A percentile compares a stretch with the other conserved stretches of the same genome.
These are phyloP conservation scores for Heliconius eleuchia DNA, from an alignment of 1,140 invertebrate genomes.

Conservation along the genomic window DNA sequence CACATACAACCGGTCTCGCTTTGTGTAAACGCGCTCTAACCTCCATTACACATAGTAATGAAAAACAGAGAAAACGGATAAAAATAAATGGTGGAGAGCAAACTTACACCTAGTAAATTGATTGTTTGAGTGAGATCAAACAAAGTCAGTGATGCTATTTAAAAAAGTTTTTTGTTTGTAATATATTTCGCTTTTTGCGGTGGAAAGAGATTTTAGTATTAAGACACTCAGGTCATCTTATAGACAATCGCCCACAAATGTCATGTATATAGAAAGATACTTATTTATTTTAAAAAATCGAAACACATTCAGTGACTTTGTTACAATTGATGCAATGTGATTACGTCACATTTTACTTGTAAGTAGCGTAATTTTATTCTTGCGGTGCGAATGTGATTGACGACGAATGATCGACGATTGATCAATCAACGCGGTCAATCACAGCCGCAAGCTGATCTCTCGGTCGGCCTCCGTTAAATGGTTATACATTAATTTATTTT, in stretches of 20 bases:
- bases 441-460: constrained; percentile 22
- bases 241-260: too few species aligned
- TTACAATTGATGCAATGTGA: neutral
- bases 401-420: neutral
- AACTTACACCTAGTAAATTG: neutral
- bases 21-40: neutral
- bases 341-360: neutral
- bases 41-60: neutral
- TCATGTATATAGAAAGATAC: neutral
- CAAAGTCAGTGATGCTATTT: neutral
- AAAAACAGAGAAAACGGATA: neutral
- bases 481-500: constrained; percentile 29
- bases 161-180: neutral
- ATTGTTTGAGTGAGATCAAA: neutral
- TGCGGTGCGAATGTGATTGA: constrained; percentile 7
- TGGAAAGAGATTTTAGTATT: neutral
- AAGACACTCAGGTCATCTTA: neutral
- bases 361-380: constrained; percentile 9
- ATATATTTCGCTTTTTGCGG: neutral
- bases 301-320: neutral
- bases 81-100: neutral
- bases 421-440: constrained; percentile 3
- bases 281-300: neutral
- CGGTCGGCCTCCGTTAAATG: constrained; percentile 36
- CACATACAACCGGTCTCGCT: neutral